A percentile compares a stretch with the other conserved stretches of the same genome.
Conservation (phyloP, 1,140 invertebrate genomes). For the Drosophila nannoptera region DNA sequence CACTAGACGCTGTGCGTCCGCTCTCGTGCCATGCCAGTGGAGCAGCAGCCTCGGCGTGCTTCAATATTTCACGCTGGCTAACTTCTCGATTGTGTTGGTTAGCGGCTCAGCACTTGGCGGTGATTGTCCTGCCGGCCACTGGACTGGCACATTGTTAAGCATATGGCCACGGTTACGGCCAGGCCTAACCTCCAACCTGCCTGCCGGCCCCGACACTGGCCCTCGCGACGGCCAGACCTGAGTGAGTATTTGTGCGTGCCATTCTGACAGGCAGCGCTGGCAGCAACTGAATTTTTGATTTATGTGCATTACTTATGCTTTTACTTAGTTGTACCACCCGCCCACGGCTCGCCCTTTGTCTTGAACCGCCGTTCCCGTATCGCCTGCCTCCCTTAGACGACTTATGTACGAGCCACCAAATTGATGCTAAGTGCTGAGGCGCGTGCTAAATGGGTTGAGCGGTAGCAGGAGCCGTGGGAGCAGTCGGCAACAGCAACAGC, state of each 20-base stretch:
- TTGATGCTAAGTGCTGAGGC: slow-evolving; percentile 76
- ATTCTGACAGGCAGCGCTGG: slow-evolving; percentile 69
- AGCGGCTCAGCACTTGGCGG: slow-evolving; percentile 57
- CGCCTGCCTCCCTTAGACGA: slow-evolving; percentile 33
- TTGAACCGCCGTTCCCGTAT: neutral
- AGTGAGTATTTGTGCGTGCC: slow-evolving; percentile 75
- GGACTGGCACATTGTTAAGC: slow-evolving; percentile 60
- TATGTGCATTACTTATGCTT: slow-evolving; percentile 78
- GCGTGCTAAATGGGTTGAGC: slow-evolving; percentile 72
- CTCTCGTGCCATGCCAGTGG: neutral
- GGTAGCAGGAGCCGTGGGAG: slow-evolving; percentile 5
- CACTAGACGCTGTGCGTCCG: neutral
- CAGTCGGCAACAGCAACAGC: slow-evolving; percentile 10
- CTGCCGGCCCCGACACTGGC: neutral
- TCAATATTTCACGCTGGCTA: slow-evolving; percentile 74
- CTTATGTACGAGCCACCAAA: slow-evolving; percentile 72
- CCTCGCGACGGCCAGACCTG: slow-evolving; percentile 32
- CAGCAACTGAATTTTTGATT: slow-evolving; percentile 77
- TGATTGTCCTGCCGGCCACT: slow-evolving; percentile 62
- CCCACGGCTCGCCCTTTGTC: neutral
- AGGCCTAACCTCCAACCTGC: neutral
- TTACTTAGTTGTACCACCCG: slow-evolving; percentile 63
- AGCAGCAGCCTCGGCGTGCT: slow-evolving; percentile 32
- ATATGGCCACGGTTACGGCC: slow-evolving; percentile 12
- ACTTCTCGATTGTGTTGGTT: slow-evolving; percentile 68